Conservation (phyloP, 1,140 invertebrate species). For the Panagrolaimus sp. region DNA sequence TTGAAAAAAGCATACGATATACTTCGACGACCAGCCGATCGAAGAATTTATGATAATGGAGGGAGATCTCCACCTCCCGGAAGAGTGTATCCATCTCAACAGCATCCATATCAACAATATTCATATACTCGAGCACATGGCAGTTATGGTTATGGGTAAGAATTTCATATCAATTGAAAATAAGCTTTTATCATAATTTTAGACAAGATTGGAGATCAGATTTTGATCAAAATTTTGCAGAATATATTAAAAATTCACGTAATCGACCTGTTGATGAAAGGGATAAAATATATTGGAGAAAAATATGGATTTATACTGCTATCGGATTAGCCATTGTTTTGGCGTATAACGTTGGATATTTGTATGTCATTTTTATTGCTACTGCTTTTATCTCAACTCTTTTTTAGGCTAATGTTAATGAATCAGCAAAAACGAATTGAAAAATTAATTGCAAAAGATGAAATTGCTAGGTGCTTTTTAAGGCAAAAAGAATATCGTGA, state of each 20-base stretch:
- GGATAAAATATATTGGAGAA: slow-evolving; percentile 10
- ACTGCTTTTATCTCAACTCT: neutral
- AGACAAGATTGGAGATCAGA: too few species aligned
- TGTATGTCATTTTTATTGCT: slow-evolving; percentile 16
- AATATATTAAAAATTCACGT: neutral
- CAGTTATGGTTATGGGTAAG: slow-evolving; percentile 6
- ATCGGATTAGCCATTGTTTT: slow-evolving; percentile 15
- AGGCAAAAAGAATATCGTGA: slow-evolving; percentile 23
- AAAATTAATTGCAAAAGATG: slow-evolving; percentile 25
- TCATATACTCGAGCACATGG: neutral
- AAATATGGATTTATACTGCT: slow-evolving; percentile 17
- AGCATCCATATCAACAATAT: slow-evolving; percentile 1
- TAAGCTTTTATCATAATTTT: too few species aligned
- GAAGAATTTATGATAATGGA: slow-evolving; percentile 10
- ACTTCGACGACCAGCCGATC: slow-evolving; percentile 9
- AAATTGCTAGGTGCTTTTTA: slow-evolving; percentile 23
- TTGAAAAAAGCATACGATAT: slow-evolving; percentile 24
- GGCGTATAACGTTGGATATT: slow-evolving; percentile 21
- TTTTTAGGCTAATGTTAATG: neutral
- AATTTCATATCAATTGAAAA: too few species aligned
- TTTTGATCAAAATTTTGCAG: too few species aligned
- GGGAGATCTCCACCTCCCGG: neutral
- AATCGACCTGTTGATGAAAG: slow-evolving; percentile 2
- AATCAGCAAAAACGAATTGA: slow-evolving; percentile 12
- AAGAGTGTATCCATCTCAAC: neutral